These are phyloP conservation scores for Xyrichtys novacula DNA, from an alignment of 2,797 vertebrate genomes.

Conservation along the genomic window DNA sequence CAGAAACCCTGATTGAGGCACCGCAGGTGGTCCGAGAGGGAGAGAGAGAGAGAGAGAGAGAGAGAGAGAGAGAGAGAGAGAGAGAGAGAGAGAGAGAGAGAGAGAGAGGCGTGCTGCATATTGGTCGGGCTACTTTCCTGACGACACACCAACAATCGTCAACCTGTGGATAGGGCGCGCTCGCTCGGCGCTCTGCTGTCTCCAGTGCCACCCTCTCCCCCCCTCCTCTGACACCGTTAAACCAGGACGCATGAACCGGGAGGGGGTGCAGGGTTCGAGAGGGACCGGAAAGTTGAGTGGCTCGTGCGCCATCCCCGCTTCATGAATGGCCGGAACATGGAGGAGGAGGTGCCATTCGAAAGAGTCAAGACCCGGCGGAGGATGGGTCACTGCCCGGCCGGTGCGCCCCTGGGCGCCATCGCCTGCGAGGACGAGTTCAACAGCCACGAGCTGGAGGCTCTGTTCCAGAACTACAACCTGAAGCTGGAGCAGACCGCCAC, in stretches of 20 bases:
- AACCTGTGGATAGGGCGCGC: conserved; percentile 82
- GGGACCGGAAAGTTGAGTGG: conserved; percentile 70
- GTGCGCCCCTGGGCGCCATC: conserved; percentile 83
- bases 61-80: conserved; percentile 2
- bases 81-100: conserved; percentile 44
- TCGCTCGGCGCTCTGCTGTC: conserved; percentile 60
- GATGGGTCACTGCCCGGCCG: conserved; percentile 85
- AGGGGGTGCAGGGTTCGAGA: conserved; percentile 59
- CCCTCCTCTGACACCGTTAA: conserved; percentile 37
- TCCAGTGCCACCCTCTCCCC: conserved; percentile 66
- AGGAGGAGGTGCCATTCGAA: conserved; percentile 92
- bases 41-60: conserved; percentile 1
- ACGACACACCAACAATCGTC: conserved; percentile 72
- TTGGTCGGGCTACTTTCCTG: conserved; percentile 78
- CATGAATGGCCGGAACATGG: conserved; percentile 98
- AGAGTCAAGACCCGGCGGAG: conserved; percentile 91
- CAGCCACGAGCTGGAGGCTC: conserved; percentile 95
- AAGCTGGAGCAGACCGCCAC: conserved; percentile 97
- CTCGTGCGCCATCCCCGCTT: conserved; percentile 74
- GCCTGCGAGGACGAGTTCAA: conserved; percentile 94
- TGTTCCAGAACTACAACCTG: conserved; percentile 98
- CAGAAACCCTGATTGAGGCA: conserved; percentile 44
- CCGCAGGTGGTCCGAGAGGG: conserved; percentile 59
- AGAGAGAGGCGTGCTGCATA: conserved; percentile 50
- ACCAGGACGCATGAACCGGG: conserved; percentile 66